A percentile compares a stretch with the other conserved stretches of the same genome.
These are phyloP conservation scores for Polypedilum pembai DNA, from an alignment of 1,140 invertebrate genomes.

Conservation along the genomic window DNA sequence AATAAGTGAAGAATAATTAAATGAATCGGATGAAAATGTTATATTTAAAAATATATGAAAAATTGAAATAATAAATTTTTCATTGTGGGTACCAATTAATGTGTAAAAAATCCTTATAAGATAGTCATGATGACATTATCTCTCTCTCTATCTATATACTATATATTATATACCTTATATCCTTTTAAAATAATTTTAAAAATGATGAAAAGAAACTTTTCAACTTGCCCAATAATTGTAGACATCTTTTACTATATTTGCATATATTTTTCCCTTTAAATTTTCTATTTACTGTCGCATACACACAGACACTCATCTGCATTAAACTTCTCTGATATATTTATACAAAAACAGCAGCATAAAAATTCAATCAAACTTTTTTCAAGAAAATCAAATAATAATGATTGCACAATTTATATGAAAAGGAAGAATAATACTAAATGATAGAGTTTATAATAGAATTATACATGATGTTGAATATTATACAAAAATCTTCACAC, in stretches of 20 bases:
- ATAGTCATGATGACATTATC: neutral
- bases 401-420: neutral
- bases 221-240: neutral
- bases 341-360: neutral
- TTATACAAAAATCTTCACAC: neutral
- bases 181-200: neutral
- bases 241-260: neutral
- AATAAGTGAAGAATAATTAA: neutral
- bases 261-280: neutral
- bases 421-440: neutral
- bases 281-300: neutral
- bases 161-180: neutral
- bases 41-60: no score
- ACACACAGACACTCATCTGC: neutral
- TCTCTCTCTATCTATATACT: neutral
- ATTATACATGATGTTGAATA: neutral
- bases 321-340: neutral
- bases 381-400: neutral
- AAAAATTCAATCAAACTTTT: no score
- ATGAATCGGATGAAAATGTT: neutral
- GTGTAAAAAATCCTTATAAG: neutral
- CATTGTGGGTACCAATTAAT: conserved; percentile 11
- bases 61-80: conserved; percentile 7
- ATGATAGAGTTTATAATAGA: neutral
- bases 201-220: neutral